Conservation (phyloP, 2,797 vertebrate species). For the Pipistrellus pipistrellus region DNA sequence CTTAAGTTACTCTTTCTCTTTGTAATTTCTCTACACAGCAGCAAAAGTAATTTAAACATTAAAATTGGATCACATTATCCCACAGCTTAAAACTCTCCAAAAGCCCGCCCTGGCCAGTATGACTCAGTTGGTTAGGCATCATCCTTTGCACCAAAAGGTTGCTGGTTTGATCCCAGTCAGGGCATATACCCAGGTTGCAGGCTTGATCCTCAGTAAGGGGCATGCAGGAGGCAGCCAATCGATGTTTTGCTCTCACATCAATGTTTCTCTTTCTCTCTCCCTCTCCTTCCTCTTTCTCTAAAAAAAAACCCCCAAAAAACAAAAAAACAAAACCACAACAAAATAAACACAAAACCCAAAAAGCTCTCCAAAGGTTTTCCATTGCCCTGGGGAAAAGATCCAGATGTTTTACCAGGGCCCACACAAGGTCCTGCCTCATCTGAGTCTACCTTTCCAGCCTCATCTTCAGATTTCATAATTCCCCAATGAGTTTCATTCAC, state of each 20-base stretch:
- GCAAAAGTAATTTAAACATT: slow-evolving; percentile 48
- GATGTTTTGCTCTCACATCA: neutral
- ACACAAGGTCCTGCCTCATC: neutral
- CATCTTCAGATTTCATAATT: neutral
- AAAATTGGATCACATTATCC: neutral
- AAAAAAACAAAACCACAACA: neutral
- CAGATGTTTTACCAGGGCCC: neutral
- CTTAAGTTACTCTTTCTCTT: neutral
- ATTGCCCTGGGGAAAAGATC: neutral
- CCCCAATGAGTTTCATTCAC: neutral
- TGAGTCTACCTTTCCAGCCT: neutral
- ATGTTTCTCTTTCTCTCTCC: neutral
- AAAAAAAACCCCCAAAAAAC: neutral
- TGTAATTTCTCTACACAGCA: neutral
- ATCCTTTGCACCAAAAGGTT: neutral
- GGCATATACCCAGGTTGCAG: neutral
- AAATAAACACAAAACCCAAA: neutral
- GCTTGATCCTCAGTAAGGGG: neutral
- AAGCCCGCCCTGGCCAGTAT: neutral
- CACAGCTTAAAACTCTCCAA: neutral
- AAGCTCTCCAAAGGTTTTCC: neutral
- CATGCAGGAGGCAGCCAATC: neutral
- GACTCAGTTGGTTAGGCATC: neutral
- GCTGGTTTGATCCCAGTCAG: neutral
- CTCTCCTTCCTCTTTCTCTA: neutral